Conservation (phyloP, 2,888 invertebrate genomes). For the Lasioglossum figueresi region DNA sequence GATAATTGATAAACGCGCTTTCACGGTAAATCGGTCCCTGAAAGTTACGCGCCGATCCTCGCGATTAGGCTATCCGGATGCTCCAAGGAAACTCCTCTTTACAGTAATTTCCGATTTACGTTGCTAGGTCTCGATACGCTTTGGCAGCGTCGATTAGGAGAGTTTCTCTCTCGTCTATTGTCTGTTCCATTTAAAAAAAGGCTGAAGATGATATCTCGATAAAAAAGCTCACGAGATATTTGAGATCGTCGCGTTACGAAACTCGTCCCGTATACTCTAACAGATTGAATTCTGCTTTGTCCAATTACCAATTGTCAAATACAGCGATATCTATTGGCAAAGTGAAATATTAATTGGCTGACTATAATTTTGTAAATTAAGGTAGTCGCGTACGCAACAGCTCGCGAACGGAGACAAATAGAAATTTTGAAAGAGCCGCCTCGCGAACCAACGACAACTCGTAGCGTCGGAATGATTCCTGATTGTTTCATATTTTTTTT, state of each 20-base stretch:
- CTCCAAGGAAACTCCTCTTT: not conserved
- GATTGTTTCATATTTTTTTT: not conserved
- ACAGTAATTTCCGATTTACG: not conserved
- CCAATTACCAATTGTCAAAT: no score
- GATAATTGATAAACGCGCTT: constrained; percentile 1
- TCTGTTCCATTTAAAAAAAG: no score
- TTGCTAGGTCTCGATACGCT: not conserved
- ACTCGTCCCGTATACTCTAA: no score
- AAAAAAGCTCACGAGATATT: no score
- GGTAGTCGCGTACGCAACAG: no score
- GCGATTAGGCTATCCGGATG: not conserved
- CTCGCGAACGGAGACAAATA: not conserved
- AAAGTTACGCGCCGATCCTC: not conserved
- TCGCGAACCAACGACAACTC: not conserved
- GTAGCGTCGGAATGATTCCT: not conserved
- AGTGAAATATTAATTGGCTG: not conserved
- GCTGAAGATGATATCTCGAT: no score
- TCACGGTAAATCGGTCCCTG: not conserved
- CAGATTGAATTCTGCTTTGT: no score
- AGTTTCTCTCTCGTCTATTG: no score
- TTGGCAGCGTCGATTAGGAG: no score
- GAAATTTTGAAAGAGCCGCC: not conserved
- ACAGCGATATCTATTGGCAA: not conserved
- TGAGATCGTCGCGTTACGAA: no score
- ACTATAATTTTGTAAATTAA: not conserved